Evolutionary conservation across 2,888 invertebrate species (phyloP).

Genomic region (Hymenopus coronatus): DNA sequence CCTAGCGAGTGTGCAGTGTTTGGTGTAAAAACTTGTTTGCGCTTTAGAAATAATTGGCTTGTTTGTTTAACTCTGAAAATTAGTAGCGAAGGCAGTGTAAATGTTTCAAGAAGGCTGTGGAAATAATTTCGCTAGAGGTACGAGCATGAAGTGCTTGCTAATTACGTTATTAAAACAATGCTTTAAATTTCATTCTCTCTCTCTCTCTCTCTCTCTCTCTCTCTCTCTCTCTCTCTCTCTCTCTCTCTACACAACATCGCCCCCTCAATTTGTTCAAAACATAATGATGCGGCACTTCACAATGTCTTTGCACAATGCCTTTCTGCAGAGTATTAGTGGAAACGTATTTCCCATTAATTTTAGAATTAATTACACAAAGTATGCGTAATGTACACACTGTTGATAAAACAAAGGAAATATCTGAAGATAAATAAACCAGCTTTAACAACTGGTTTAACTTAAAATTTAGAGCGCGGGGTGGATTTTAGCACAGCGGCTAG

Average conservation of each 20-base stretch:
- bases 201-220: neutral
- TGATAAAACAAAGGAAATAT: no score
- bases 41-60: neutral
- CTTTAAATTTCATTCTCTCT: neutral
- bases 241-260: neutral
- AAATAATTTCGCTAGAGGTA: neutral
- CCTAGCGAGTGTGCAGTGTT: neutral
- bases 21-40: neutral
- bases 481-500: no score
- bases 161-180: neutral
- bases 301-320: no score
- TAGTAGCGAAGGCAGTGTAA: neutral
- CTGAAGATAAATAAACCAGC: no score
- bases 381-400: no score
- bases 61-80: neutral
- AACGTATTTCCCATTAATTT: no score
- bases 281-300: neutral
- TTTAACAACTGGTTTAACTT: no score
- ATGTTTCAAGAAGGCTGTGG: neutral
- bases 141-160: neutral
- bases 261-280: neutral
- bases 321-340: no score
- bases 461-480: no score
- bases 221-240: neutral
- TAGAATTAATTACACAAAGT: no score